phyloP scores from a whole-genome alignment of 2,113 vertebrate species.

The Callipepla squamata region DNA sequence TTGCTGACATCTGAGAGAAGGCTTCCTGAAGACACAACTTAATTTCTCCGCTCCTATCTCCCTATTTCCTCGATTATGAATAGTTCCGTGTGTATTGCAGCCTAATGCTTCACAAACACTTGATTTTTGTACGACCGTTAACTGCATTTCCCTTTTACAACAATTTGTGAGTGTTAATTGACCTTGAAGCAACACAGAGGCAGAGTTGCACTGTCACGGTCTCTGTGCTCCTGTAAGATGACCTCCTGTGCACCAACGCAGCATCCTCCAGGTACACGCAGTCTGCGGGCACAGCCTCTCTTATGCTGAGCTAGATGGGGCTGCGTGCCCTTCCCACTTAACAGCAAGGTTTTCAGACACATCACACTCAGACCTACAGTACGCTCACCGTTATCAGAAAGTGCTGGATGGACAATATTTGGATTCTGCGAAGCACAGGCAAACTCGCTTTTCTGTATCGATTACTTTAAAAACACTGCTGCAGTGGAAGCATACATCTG shows the following conservation, averaged over 20 bases:
- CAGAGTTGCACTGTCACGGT: conserved; percentile 40
- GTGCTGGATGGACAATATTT: not conserved
- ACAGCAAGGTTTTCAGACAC: not conserved
- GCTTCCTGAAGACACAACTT: conserved; percentile 11
- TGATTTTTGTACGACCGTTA: conserved; percentile 15
- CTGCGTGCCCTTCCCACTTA: not conserved
- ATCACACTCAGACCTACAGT: not conserved
- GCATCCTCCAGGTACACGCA: not conserved
- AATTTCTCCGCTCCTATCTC: not conserved
- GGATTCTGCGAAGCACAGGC: not conserved
- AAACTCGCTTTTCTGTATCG: not conserved
- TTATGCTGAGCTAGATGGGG: not conserved
- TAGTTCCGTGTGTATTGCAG: not conserved
- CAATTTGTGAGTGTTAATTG: not conserved
- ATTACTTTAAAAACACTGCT: not conserved
- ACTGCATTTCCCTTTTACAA: conserved; percentile 39
- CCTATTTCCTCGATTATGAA: conserved; percentile 34
- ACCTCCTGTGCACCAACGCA: not conserved
- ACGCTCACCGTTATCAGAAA: not conserved
- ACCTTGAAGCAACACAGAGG: conserved; percentile 59
- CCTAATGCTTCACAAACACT: conserved; percentile 11
- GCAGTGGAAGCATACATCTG: not conserved
- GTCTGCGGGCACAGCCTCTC: conserved; percentile 1
- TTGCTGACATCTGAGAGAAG: not conserved
- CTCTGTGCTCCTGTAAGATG: conserved; percentile 39